Base-by-base conservation (phyloP, 2,888 invertebrate species). In the Microplitis deprimator region DNA sequence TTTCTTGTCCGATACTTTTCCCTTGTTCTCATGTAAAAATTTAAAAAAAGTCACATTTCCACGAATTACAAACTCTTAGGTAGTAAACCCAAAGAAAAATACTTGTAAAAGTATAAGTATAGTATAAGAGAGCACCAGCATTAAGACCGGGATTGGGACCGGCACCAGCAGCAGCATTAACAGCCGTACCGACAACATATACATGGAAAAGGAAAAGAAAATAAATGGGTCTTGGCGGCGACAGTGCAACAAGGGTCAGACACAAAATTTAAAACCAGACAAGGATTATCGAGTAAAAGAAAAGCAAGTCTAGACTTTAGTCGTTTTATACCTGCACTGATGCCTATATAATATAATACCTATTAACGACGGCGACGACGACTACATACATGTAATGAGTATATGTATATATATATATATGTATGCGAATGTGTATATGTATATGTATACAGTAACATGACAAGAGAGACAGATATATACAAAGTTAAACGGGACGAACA, bases 401-500 rank as follows among this genome's bases (percentile, higher is more conserved):
- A 17, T 10, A 59, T 61, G 17, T 6, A 17, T 38, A 8, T 38
- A 39, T 6, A 17, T 38, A 8, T 38, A 39, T 71, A 71, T 71
- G 20, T 20, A n/a, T 17, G 39, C 59, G 10, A 29, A n/a, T 20
- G 59, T 73, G 50, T 67, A 20, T 38, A 67, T 73, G 50, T 67
- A 20, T 38, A 67, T 67, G 59, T 73, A 73, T 39, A 62, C 17
- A 40, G 73, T 73, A 67, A 50, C 73, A 59, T 73, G 40, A 29
- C 20, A 60, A 17, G 38, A 68, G 62, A 39, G 61, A 60, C 60
- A 61, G 60, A 70, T 6, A 40, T n/a, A 68, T 16, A 68, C 16
- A 68, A 16, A 68, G 71, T 73, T 85, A 83, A 85, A 84, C 83
- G 85, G 79, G 79, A 81, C 76, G 77, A 62, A 74, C 77, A 83